A percentile compares a stretch with the other conserved stretches of the same genome.
Conservation (phyloP, 1,140 invertebrate genomes). For the Argopecten irradians region DNA sequence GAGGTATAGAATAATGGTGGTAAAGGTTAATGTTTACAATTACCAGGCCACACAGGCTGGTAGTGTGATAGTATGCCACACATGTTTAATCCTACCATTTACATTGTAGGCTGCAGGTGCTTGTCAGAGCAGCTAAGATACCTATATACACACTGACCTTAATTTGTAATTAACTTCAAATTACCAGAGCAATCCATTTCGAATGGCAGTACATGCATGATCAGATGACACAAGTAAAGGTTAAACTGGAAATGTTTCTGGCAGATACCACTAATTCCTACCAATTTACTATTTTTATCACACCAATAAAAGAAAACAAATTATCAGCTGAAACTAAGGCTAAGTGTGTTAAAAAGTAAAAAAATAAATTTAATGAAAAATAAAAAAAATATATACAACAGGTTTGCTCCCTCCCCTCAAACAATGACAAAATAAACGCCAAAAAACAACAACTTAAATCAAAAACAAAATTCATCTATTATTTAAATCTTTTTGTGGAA, state of each 20-base stretch:
- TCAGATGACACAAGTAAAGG: conserved; percentile 10
- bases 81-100: not conserved
- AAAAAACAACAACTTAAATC: too few relatives aligned
- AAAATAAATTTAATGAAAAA: not conserved
- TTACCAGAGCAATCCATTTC: not conserved
- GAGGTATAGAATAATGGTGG: not conserved
- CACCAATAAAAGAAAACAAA: not conserved
- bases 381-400: too few relatives aligned
- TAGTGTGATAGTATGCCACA: not conserved
- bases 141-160: not conserved
- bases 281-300: not conserved
- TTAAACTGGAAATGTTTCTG: not conserved
- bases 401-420: too few relatives aligned
- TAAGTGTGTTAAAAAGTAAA: not conserved
- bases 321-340: not conserved
- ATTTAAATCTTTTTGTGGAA: too few relatives aligned
- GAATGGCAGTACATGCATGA: conserved; percentile 9
- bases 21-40: not conserved
- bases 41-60: conserved; percentile 1
- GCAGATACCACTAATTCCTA: conserved; percentile 14
- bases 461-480: too few relatives aligned
- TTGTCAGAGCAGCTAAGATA: not conserved
- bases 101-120: not conserved
- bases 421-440: too few relatives aligned
- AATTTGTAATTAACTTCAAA: conserved; percentile 3